A percentile compares a stretch with the other conserved stretches of the same genome.
Evolutionary conservation across 2,888 invertebrate genomes (phyloP).

Genomic region (Drosophila subsilvestris): DNA sequence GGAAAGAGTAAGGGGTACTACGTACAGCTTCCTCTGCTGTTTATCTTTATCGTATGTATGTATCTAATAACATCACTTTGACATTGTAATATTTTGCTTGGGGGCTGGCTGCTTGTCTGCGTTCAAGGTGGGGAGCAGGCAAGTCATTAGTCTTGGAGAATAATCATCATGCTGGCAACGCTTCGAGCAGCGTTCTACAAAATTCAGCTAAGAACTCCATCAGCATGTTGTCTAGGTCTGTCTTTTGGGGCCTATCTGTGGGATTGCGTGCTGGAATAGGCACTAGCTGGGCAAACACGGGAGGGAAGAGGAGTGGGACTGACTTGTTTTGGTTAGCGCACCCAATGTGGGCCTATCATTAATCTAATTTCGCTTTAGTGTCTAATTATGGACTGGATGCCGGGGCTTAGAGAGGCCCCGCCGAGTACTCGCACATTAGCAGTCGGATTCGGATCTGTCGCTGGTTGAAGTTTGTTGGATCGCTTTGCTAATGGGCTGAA

Average conservation of each 20-base stretch:
- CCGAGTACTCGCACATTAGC: constrained; percentile 49
- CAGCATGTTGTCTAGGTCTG: constrained; percentile 41
- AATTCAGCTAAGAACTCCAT: constrained; percentile 56
- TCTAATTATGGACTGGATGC: constrained; percentile 51
- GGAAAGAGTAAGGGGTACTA: not conserved
- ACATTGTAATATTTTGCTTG: constrained; percentile 51
- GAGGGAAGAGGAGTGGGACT: constrained; percentile 18
- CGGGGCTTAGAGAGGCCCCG: constrained; percentile 6
- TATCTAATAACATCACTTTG: constrained; percentile 41
- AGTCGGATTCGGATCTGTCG: constrained; percentile 33
- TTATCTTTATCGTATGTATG: constrained; percentile 17
- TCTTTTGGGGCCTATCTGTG: constrained; percentile 29
- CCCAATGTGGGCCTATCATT: constrained; percentile 68
- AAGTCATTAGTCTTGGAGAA: constrained; percentile 65
- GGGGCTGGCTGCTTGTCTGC: constrained; percentile 32
- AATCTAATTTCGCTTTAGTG: constrained; percentile 71
- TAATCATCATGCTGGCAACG: constrained; percentile 63
- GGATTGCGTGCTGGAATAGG: constrained; percentile 55
- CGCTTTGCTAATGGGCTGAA: constrained; percentile 49
- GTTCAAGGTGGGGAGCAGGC: constrained; percentile 29
- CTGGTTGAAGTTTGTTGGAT: constrained; percentile 30
- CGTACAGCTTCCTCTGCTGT: not conserved
- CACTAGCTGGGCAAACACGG: constrained; percentile 12
- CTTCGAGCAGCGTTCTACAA: constrained; percentile 42
- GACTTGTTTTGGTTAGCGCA: constrained; percentile 43